Conservation (phyloP, 2,113 vertebrate species). For the Eolophus roseicapilla region DNA sequence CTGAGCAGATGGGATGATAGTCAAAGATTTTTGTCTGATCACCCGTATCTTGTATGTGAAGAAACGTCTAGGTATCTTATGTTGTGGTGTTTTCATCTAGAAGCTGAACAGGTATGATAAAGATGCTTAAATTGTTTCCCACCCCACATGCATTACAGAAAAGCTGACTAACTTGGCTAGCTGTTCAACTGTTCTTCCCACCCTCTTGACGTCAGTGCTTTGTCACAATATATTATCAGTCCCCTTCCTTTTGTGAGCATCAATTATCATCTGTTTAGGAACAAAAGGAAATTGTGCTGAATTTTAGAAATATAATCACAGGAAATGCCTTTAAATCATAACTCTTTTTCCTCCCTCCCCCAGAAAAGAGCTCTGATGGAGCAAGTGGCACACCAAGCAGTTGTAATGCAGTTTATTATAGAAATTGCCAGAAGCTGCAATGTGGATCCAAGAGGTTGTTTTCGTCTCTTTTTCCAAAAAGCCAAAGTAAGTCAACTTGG, state of each 20-base stretch:
- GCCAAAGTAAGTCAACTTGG: slow-evolving; percentile 85
- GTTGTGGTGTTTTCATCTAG: slow-evolving; percentile 93
- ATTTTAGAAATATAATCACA: background rate
- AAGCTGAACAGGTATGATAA: slow-evolving; percentile 87
- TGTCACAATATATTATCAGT: background rate
- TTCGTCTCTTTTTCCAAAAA: slow-evolving; percentile 97
- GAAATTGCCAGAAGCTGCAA: slow-evolving; percentile 91
- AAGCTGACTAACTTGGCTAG: background rate
- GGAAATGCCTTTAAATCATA: background rate
- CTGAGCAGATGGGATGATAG: slow-evolving; percentile 96
- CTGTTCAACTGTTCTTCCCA: background rate
- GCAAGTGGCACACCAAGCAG: slow-evolving; percentile 96
- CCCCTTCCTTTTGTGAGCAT: background rate
- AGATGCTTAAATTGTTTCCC: background rate
- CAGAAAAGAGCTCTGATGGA: slow-evolving; percentile 97
- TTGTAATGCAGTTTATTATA: slow-evolving; percentile 97
- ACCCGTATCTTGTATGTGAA: slow-evolving; percentile 93
- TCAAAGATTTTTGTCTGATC: slow-evolving; percentile 91
- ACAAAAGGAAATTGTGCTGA: background rate
- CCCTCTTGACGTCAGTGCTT: background rate
- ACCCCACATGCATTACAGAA: background rate
- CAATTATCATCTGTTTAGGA: background rate
- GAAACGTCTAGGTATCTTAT: slow-evolving; percentile 92
- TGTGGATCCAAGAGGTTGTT: slow-evolving; percentile 93
- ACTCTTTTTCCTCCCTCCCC: background rate